These are phyloP conservation scores for Theristicus caerulescens DNA, from an alignment of 2,113 vertebrate genomes.

Conservation along the genomic window DNA sequence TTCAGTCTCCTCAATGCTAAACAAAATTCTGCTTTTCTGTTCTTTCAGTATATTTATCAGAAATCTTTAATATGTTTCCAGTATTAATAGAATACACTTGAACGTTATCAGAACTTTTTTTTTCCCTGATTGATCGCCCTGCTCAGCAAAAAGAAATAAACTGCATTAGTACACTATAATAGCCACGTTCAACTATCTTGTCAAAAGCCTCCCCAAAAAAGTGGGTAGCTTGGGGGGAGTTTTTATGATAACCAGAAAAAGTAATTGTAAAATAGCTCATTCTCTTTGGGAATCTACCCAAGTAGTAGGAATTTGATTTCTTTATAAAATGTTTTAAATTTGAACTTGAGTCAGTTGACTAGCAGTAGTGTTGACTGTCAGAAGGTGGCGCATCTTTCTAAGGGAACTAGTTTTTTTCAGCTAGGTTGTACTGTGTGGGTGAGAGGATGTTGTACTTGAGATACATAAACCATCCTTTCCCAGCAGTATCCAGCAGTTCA, in stretches of 20 bases:
- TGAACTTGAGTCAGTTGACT: neutral
- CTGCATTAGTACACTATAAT: neutral
- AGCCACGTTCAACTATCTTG: neutral
- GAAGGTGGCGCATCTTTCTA: conserved; percentile 50
- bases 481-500: neutral
- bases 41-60: neutral
- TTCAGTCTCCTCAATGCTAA: neutral
- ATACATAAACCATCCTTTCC: neutral
- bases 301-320: neutral
- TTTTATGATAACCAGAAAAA: neutral
- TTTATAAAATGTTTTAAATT: neutral
- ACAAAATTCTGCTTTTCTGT: neutral
- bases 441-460: fast-evolving
- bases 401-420: neutral
- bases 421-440: neutral
- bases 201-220: neutral
- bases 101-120: neutral
- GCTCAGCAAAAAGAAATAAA: neutral
- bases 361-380: neutral
- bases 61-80: neutral
- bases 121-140: neutral
- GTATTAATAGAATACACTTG: neutral
- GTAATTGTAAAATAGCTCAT: neutral
- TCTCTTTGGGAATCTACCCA: neutral
- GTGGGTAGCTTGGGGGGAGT: neutral